phyloP scores from a whole-genome alignment of 2,113 vertebrate species.

The Pseudorectes ferrugineus region DNA sequence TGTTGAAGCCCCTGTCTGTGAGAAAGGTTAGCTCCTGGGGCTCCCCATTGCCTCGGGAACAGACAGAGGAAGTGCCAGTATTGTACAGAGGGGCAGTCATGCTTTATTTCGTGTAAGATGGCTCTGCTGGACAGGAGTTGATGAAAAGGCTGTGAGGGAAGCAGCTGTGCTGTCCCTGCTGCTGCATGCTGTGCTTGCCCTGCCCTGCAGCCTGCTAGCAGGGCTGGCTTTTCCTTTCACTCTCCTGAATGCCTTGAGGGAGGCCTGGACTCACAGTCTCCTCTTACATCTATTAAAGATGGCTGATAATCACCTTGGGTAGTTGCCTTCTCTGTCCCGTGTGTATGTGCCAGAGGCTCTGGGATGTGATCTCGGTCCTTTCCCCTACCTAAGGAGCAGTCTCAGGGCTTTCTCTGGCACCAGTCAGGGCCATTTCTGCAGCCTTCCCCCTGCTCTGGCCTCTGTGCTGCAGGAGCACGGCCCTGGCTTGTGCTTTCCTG shows the following conservation, averaged over 20 bases:
- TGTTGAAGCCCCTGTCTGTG: background rate
- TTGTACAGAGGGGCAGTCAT: fast-evolving
- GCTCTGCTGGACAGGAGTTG: background rate
- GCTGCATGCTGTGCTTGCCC: background rate
- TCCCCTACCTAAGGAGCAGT: background rate
- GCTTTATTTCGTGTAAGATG: background rate
- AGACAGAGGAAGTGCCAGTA: too few species aligned
- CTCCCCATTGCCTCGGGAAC: background rate
- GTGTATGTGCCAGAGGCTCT: background rate
- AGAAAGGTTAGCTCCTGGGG: background rate
- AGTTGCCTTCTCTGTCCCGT: background rate
- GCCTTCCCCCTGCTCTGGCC: background rate
- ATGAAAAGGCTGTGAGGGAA: background rate
- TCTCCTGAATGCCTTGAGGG: background rate
- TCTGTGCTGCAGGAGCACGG: background rate
- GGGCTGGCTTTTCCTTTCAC: background rate
- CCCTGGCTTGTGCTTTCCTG: background rate
- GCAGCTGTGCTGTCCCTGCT: background rate
- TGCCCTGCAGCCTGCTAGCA: background rate
- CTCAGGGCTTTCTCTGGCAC: background rate
- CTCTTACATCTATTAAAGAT: background rate
- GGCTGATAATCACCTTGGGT: background rate
- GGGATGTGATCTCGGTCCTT: background rate
- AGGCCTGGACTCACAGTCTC: background rate
- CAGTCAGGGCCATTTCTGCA: background rate